Conservation (phyloP, 2,113 vertebrate genomes). For the Nesogale talazaci region DNA sequence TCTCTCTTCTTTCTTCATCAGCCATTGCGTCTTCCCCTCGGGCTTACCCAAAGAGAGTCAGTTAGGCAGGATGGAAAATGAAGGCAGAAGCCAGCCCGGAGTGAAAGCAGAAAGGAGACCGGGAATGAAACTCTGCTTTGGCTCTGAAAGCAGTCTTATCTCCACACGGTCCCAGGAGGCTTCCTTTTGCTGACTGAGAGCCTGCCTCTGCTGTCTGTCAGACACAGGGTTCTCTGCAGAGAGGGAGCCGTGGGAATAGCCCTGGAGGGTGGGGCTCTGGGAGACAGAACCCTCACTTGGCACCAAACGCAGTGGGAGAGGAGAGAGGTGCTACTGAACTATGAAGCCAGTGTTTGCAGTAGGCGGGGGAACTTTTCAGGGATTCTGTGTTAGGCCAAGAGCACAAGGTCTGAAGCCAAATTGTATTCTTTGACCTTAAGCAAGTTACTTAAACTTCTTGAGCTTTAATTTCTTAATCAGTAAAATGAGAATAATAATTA, state of each 20-base stretch:
- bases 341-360: background rate
- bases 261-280: background rate
- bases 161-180: background rate
- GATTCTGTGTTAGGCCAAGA: background rate
- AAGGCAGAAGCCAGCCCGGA: background rate
- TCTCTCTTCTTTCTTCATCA: background rate
- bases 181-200: background rate
- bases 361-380: background rate
- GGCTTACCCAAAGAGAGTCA: background rate
- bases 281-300: background rate
- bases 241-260: background rate
- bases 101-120: background rate
- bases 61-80: background rate
- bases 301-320: background rate
- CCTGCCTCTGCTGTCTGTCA: background rate
- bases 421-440: slow-evolving; percentile 7
- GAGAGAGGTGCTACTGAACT: background rate
- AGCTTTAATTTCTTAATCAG: background rate
- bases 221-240: background rate
- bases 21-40: background rate
- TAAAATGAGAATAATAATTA: slow-evolving; percentile 15
- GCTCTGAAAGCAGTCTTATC: background rate
- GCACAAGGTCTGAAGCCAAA: background rate
- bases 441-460: slow-evolving; percentile 29
- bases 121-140: background rate